Evolutionary conservation across 2,888 invertebrate species (phyloP).

Genomic region (Diachrysia chrysitis): DNA sequence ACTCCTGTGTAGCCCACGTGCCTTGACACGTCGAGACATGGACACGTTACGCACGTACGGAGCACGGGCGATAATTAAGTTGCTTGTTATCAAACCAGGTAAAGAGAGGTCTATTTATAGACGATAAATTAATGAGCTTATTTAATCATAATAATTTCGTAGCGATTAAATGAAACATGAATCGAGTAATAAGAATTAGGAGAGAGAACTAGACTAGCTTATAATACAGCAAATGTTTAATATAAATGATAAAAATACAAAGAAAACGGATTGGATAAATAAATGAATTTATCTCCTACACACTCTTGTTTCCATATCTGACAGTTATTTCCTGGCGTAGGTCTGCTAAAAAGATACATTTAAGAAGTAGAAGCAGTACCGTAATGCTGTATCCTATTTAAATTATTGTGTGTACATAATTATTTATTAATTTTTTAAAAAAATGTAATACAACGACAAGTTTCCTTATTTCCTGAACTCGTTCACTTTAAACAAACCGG

Average conservation of each 20-base stretch:
- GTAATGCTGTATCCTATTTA: too few relatives aligned
- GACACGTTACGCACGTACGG: not conserved
- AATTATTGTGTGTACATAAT: too few relatives aligned
- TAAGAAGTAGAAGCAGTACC: too few relatives aligned
- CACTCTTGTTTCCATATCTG: too few relatives aligned
- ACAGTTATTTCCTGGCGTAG: too few relatives aligned
- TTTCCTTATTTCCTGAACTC: constrained; percentile 17
- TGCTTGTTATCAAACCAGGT: not conserved
- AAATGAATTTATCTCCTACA: too few relatives aligned
- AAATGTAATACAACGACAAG: constrained; percentile 2
- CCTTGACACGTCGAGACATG: not conserved
- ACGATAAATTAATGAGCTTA: not conserved
- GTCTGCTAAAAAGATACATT: too few relatives aligned
- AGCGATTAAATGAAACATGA: not conserved
- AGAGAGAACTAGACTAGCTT: not conserved
- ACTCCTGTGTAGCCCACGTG: not conserved
- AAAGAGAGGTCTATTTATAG: not conserved
- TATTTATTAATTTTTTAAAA: too few relatives aligned
- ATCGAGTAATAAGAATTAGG: not conserved
- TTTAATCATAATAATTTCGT: not conserved
- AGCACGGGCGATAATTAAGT: not conserved
- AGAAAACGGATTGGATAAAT: not conserved
- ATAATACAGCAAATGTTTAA: not conserved
- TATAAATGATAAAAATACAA: not conserved
- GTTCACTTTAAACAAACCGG: constrained; percentile 29